phyloP scores from a whole-genome alignment of 2,888 invertebrate species.

The Empis livida region DNA sequence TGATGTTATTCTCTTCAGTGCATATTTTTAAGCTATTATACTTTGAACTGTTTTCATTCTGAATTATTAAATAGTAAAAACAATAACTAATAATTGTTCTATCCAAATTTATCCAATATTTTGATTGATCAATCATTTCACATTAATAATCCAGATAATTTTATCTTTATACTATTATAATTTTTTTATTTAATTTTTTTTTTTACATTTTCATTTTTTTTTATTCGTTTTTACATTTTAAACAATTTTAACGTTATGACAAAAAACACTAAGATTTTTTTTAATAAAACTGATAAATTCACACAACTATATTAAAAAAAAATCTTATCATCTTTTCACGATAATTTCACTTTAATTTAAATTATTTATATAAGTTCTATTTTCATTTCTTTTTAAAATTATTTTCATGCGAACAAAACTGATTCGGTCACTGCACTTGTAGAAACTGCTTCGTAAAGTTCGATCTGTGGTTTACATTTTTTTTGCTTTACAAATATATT shows the following conservation, averaged over 20 bases:
- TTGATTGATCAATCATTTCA: not conserved
- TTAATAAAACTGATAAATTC: no score
- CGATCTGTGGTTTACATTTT: constrained; percentile 11
- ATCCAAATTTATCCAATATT: not conserved
- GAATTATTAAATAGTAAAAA: not conserved
- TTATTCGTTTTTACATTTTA: not conserved
- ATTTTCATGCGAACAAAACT: constrained; percentile 14
- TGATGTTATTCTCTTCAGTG: not conserved
- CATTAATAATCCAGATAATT: not conserved
- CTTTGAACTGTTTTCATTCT: not conserved
- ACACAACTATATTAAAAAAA: no score
- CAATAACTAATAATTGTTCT: not conserved
- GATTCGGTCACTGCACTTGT: constrained; percentile 29
- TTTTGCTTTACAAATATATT: not conserved
- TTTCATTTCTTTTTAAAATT: not conserved
- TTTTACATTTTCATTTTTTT: not conserved
- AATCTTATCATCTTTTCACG: no score
- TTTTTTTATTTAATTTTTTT: not conserved
- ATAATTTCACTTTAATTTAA: constrained; percentile 20
- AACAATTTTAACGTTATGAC: not conserved
- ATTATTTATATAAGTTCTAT: constrained; percentile 28
- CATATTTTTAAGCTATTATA: not conserved
- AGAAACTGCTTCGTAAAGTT: constrained; percentile 20
- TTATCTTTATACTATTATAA: not conserved
- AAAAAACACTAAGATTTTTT: not conserved